phyloP scores from a whole-genome alignment of 2,888 invertebrate species.

The Toxonevra muliebris region DNA sequence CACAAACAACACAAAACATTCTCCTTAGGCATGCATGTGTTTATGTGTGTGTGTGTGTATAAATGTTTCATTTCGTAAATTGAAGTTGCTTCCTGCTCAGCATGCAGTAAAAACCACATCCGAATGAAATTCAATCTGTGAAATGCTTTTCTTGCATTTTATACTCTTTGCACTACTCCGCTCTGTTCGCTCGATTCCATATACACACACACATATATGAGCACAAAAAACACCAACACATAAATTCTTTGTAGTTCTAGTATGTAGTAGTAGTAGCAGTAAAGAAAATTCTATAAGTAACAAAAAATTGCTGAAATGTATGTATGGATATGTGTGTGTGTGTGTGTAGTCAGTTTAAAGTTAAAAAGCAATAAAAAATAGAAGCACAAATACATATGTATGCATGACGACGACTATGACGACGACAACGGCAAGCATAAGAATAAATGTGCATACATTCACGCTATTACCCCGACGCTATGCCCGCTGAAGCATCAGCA shows the following conservation, averaged over 20 bases:
- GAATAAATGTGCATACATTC: constrained; percentile 35
- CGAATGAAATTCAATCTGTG: constrained; percentile 54
- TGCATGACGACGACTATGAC: constrained; percentile 28
- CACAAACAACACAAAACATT: too few relatives aligned
- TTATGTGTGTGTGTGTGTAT: background rate
- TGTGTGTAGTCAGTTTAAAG: constrained; percentile 29
- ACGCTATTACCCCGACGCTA: constrained; percentile 45
- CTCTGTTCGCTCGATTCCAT: background rate
- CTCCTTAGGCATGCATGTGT: background rate
- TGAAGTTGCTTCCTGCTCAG: constrained; percentile 42
- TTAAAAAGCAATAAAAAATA: constrained; percentile 51
- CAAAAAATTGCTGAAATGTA: background rate
- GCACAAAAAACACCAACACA: background rate
- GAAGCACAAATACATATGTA: background rate
- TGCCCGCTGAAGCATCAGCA: constrained; percentile 36
- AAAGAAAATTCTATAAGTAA: too few relatives aligned
- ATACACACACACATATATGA: background rate
- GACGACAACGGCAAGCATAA: constrained; percentile 24
- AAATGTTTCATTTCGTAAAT: constrained; percentile 50
- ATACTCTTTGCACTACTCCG: constrained; percentile 35
- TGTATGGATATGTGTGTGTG: background rate
- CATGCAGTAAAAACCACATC: constrained; percentile 41
- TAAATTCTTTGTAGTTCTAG: background rate
- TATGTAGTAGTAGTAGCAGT: background rate
- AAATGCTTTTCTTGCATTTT: constrained; percentile 50